Base-by-base conservation (phyloP, 1,140 invertebrate species). In the Diorhabda elongata region DNA sequence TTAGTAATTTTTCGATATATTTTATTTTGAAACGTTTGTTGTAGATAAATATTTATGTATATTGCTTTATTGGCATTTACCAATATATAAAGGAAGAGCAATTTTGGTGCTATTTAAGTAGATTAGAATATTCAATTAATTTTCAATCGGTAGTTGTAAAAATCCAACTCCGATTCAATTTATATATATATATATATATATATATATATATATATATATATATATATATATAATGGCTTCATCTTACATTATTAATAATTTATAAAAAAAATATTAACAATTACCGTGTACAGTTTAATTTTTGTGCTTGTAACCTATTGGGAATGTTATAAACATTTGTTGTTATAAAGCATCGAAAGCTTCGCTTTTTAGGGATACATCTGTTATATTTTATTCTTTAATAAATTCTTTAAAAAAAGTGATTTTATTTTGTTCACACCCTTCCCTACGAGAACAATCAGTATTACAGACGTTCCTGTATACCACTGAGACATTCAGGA, bases 251-350 rank as follows among this genome's bases (percentile, higher is more conserved):
- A 61, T 66, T 72, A 70, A 64, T 73, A 68, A 69, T 63, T 65
- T 41, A 65, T 73, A 73, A 69, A 26, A 26, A 26, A 75, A 65
- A 69, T 58, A 11, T 73, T 61, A 68, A 67, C 63, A 59, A 43
- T 6, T 52, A 72, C 68, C 61, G 69, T 67, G 64, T 75, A 52
- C 57, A 72, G 71, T 71, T 70, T 66, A 73, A 68, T 71, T 60
- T 61, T 68, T 60, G 69, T 64, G 57, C 58, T 59, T 72, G 64
- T 75, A 75, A 75, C 72, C 67, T 60, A 71, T 26, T 73, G 72
- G 74, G 74, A 75, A 70, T 75, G 74, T 75, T 75, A 70, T 66
- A 70, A 67, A 71, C 63, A 70, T 71, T 71, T 72, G 72, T 69
- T 70, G 70, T 72, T 71, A 69, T 72, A 58, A 67, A 73, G 72